phyloP scores from a whole-genome alignment of 2,888 invertebrate species.

The Acleris literana region DNA sequence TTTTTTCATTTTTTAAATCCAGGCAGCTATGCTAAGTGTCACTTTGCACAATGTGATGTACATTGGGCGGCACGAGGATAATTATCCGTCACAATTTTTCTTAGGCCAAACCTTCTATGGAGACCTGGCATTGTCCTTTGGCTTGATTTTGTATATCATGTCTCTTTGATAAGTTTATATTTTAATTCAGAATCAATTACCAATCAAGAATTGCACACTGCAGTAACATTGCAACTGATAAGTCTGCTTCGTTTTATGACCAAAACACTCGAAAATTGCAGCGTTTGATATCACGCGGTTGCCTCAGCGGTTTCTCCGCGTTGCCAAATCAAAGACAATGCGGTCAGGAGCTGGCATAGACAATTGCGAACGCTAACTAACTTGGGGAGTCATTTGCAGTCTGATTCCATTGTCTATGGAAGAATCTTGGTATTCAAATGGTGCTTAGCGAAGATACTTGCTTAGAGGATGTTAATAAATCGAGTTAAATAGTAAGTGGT shows the following conservation, averaged over 20 bases:
- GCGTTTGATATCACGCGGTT: constrained; percentile 21
- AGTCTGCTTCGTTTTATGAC: constrained; percentile 3
- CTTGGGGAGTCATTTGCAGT: constrained; percentile 21
- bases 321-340: constrained; percentile 34
- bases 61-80: too few species aligned
- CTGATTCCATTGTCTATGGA: constrained; percentile 1
- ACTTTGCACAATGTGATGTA: too few species aligned
- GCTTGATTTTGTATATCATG: too few species aligned
- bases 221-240: constrained; percentile 12
- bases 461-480: neutral
- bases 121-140: too few species aligned
- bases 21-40: too few species aligned
- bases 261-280: constrained; percentile 15
- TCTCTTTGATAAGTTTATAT: too few species aligned
- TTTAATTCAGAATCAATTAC: neutral
- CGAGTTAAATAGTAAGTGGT: too few species aligned
- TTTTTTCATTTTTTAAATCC: too few species aligned
- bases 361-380: constrained; percentile 31
- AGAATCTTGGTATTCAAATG: neutral
- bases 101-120: too few species aligned
- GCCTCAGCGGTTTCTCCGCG: constrained; percentile 10
- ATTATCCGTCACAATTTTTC: too few species aligned
- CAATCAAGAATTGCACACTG: constrained; percentile 1
- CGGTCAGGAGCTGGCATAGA: constrained; percentile 22
- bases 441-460: neutral